phyloP scores from a whole-genome alignment of 2,888 invertebrate species.

The Drosophila phalerata region DNA sequence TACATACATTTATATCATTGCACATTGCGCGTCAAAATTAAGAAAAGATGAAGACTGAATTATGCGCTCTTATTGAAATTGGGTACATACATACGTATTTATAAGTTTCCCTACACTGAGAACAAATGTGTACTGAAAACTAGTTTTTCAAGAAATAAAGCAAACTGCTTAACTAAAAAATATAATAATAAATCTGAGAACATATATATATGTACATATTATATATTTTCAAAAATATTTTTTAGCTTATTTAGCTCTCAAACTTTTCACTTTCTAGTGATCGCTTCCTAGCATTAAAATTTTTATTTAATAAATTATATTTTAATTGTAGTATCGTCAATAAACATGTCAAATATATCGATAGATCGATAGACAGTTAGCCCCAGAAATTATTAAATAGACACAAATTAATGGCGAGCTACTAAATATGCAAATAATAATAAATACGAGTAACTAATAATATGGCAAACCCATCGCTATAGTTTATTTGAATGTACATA shows the following conservation, averaged over 20 bases:
- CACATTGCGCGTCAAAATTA: slow-evolving; percentile 18
- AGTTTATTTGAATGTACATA: slow-evolving; percentile 4
- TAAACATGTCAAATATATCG: not conserved
- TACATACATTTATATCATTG: too few relatives aligned
- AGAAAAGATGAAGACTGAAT: slow-evolving; percentile 7
- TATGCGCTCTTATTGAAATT: slow-evolving; percentile 13
- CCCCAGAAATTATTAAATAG: not conserved
- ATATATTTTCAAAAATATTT: too few relatives aligned
- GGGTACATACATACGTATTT: not conserved
- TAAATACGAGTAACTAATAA: slow-evolving; percentile 9
- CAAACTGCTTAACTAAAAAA: too few relatives aligned
- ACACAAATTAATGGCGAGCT: not conserved
- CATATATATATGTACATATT: too few relatives aligned
- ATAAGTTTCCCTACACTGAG: not conserved
- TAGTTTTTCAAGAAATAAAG: not conserved
- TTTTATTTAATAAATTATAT: too few relatives aligned
- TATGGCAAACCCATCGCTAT: slow-evolving; percentile 13
- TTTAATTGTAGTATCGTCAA: too few relatives aligned
- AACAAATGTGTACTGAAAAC: slow-evolving; percentile 5
- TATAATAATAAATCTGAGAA: too few relatives aligned
- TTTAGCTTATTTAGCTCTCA: too few relatives aligned
- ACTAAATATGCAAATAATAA: slow-evolving; percentile 19
- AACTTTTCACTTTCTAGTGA: too few relatives aligned
- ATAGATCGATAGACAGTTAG: too few relatives aligned
- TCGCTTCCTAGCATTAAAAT: too few relatives aligned